Percentiles rank a stretch among this genome's conserved stretches.
These are phyloP conservation scores for Mesoclemmys tuberculata DNA, from an alignment of 2,113 vertebrate genomes.

Conservation along the genomic window DNA sequence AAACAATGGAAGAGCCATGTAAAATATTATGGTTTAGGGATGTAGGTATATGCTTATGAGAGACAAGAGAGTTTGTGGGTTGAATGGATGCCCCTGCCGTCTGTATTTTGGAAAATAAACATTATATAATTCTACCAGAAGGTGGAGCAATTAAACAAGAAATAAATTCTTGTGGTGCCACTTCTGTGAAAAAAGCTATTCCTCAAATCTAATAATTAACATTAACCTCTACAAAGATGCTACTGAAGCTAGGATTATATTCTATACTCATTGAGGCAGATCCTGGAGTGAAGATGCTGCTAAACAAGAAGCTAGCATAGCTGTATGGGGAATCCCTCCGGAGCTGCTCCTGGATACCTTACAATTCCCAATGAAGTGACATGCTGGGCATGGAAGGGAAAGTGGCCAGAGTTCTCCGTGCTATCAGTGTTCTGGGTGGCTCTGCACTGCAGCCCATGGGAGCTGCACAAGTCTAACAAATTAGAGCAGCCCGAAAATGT, in stretches of 20 bases:
- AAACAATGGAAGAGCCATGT: neutral
- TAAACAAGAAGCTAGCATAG: neutral
- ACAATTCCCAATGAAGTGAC: neutral
- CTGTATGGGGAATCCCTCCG: neutral
- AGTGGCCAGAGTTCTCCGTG: neutral
- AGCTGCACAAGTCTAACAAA: neutral
- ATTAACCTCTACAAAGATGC: neutral
- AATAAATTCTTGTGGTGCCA: fast-evolving
- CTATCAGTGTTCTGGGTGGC: neutral
- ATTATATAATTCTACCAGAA: neutral
- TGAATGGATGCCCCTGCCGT: fast-evolving
- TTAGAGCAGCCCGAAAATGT: neutral
- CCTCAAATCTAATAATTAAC: fast-evolving
- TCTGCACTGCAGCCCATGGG: neutral
- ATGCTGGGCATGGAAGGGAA: neutral
- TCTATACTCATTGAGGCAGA: neutral
- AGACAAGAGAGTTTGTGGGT: neutral
- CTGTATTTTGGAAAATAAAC: fast-evolving
- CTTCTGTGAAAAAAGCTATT: fast-evolving
- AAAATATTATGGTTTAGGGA: neutral
- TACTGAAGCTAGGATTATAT: neutral
- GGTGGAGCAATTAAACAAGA: slow-evolving; percentile 57
- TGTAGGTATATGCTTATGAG: neutral
- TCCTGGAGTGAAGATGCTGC: neutral
- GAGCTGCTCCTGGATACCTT: neutral